Percentiles rank a stretch among this genome's conserved stretches.
These are phyloP conservation scores for Philhelius pedissequus DNA, from an alignment of 2,888 invertebrate species.

Conservation along the genomic window DNA sequence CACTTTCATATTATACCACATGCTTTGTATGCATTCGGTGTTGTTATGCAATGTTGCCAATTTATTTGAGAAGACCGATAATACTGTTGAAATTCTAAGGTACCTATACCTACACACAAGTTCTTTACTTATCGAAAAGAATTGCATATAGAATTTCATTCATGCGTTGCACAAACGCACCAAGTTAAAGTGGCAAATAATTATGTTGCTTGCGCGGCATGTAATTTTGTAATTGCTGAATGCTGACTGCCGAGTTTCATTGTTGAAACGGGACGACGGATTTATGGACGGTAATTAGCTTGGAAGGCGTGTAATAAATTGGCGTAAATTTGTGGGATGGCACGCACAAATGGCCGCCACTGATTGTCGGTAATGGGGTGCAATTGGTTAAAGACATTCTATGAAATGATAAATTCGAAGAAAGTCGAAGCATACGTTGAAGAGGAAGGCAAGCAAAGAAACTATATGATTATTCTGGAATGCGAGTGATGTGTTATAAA, in stretches of 20 bases:
- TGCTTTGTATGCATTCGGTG: conserved; percentile 25
- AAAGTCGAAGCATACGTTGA: not conserved
- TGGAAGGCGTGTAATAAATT: conserved; percentile 65
- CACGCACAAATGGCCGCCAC: conserved; percentile 43
- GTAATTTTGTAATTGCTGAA: conserved; percentile 67
- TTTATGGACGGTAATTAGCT: conserved; percentile 68
- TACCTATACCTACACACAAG: too few species aligned
- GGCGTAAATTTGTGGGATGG: conserved; percentile 55
- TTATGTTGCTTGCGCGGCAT: conserved; percentile 73
- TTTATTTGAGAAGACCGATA: conserved; percentile 18
- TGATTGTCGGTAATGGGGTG: conserved; percentile 47
- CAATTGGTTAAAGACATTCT: conserved; percentile 35
- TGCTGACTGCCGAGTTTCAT: conserved; percentile 69
- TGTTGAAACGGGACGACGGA: conserved; percentile 68
- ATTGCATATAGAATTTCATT: conserved; percentile 59
- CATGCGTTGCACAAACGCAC: conserved; percentile 56
- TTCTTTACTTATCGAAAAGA: too few species aligned
- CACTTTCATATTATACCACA: conserved; percentile 9
- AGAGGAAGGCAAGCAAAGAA: too few species aligned
- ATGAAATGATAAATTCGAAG: not conserved
- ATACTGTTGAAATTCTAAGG: conserved; percentile 47
- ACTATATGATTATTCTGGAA: too few species aligned
- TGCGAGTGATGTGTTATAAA: too few species aligned
- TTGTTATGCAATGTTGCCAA: not conserved
- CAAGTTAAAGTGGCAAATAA: conserved; percentile 75